phyloP scores from a whole-genome alignment of 1,140 invertebrate species.

The Hyles vespertilio region DNA sequence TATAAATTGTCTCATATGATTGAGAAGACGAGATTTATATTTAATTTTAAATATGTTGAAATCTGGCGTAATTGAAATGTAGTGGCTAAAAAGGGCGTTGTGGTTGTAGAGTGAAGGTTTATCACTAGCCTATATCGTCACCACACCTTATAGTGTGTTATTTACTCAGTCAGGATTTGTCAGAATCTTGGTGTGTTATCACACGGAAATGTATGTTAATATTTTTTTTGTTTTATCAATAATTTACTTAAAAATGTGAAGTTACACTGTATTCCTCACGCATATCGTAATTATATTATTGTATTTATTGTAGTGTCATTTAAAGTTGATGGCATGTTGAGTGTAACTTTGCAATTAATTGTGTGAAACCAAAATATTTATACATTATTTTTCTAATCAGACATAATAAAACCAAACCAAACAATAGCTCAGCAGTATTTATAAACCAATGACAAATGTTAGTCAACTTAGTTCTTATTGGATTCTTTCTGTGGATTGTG shows the following conservation, averaged over 20 bases:
- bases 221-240: conserved; percentile 4
- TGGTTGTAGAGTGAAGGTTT: conserved; percentile 29
- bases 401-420: too few relatives aligned
- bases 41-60: not conserved
- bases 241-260: not conserved
- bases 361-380: too few relatives aligned
- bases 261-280: too few relatives aligned
- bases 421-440: too few relatives aligned
- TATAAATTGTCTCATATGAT: not conserved
- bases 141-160: conserved; percentile 18
- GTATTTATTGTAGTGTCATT: too few relatives aligned
- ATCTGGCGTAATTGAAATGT: conserved; percentile 7
- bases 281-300: too few relatives aligned
- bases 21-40: not conserved
- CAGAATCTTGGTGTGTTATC: conserved; percentile 3
- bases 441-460: too few relatives aligned
- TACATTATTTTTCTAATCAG: too few relatives aligned
- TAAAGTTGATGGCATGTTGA: too few relatives aligned
- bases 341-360: too few relatives aligned
- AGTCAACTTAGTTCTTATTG: too few relatives aligned
- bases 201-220: not conserved
- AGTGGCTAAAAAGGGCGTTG: conserved; percentile 33
- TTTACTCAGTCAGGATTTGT: conserved; percentile 5
- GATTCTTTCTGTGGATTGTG: too few relatives aligned
- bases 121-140: conserved; percentile 28